Conservation (phyloP, 2,888 invertebrate species). For the Pecten maximus region DNA sequence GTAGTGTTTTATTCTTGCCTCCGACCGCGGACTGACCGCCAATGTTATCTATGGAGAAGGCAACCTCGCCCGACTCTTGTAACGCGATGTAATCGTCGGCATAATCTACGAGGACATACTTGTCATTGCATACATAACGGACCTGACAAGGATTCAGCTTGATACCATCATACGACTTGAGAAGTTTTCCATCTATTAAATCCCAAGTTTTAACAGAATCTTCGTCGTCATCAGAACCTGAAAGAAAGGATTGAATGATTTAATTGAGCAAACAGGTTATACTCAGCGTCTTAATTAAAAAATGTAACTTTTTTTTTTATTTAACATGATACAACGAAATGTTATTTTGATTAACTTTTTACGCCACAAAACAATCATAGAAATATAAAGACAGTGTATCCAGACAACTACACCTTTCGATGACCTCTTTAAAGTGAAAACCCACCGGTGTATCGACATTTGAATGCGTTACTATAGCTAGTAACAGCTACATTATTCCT, state of each 20-base stretch:
- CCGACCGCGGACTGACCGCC: not conserved
- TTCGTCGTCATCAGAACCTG: constrained; percentile 50
- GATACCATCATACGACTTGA: constrained; percentile 43
- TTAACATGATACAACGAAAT: no score
- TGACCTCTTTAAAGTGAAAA: no score
- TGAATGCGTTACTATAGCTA: no score
- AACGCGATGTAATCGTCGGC: not conserved
- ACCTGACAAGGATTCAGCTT: constrained; percentile 39
- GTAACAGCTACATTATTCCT: no score
- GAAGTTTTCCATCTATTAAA: constrained; percentile 40
- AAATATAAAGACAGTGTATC: no score
- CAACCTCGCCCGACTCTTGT: constrained; percentile 41
- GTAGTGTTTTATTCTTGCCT: not conserved
- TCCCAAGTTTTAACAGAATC: constrained; percentile 51
- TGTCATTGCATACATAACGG: constrained; percentile 45
- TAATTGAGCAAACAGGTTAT: no score
- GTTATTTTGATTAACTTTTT: no score
- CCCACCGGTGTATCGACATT: no score
- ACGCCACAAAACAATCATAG: no score
- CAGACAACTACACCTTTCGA: no score
- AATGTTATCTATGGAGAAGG: constrained; percentile 30
- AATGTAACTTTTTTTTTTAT: no score
- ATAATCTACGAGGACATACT: constrained; percentile 43
- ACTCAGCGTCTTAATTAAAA: no score
- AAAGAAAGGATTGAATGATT: not conserved